A percentile compares a stretch with the other conserved stretches of the same genome.
These are phyloP conservation scores for Linnaemya tessellans DNA, from an alignment of 2,888 invertebrate genomes.

Conservation along the genomic window DNA sequence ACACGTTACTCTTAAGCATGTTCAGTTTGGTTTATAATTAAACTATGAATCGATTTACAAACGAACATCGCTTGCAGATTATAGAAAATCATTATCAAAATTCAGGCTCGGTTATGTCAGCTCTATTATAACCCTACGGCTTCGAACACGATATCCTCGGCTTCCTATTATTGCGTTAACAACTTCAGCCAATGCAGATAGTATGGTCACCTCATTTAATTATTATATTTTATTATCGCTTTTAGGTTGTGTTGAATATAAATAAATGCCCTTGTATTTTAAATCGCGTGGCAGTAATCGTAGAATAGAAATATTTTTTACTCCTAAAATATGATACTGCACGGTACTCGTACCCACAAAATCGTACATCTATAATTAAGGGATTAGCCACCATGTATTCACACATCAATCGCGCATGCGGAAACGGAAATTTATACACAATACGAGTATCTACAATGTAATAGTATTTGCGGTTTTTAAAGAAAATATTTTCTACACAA, in stretches of 20 bases:
- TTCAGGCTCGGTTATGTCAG: too few relatives aligned
- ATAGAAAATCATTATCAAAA: too few relatives aligned
- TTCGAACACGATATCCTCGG: too few relatives aligned
- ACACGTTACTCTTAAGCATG: too few relatives aligned
- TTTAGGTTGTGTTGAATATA: not conserved
- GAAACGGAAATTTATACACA: constrained; percentile 78
- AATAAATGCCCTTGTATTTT: not conserved
- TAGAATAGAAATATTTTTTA: constrained; percentile 13
- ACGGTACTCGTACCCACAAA: not conserved
- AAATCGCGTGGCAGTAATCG: constrained; percentile 45
- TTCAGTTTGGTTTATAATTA: too few relatives aligned
- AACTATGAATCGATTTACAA: too few relatives aligned
- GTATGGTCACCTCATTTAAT: too few relatives aligned
- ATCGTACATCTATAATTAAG: constrained; percentile 74
- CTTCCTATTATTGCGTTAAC: too few relatives aligned
- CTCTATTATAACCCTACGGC: too few relatives aligned
- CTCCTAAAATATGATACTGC: not conserved
- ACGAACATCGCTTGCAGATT: too few relatives aligned
- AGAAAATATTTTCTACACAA: constrained; percentile 21
- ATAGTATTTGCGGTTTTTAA: constrained; percentile 58
- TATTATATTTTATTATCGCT: not conserved
- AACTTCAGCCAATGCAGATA: too few relatives aligned
- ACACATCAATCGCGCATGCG: constrained; percentile 80
- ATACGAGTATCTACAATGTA: constrained; percentile 57
- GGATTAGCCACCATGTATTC: constrained; percentile 78